Evolutionary conservation across 2,797 vertebrate species (phyloP), one percentile per base, ranked within the genome.

Genomic region (Clarias fuscus): DNA sequence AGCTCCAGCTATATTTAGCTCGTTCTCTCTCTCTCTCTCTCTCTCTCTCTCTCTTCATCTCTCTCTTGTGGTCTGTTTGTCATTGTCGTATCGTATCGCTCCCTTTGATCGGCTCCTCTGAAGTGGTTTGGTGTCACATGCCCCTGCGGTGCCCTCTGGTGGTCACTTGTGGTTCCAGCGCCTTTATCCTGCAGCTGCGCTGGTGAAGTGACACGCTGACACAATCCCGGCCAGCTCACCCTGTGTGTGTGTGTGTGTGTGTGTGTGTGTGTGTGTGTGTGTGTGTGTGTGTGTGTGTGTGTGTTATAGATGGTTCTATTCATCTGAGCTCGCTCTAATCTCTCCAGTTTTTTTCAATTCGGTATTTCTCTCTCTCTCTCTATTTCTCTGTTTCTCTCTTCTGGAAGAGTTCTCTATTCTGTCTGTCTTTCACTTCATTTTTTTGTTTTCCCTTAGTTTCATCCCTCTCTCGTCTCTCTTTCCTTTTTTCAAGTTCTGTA

Each of bases 131-230:
- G 62, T 71, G 82, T 75, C 33, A 65, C 61, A 30, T 86, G 90
- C 92, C 91, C 89, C 91, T 85, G 62, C 8, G 89, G 90, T 91
- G 92, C 93, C 93, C 91, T 93, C 87, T 85, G 88, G 92, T 93
- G 93, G 91, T n/a, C 68, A 48, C 86, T 91, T 86, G 84, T 90
- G 84, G 92, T 90, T 88, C 91, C 22, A 90, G 89, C 88, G 18
- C 82, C 84, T 87, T 83, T 77, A 43, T 82, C 64, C 58, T 79
- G 13, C 84, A 86, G 64, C 79, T 80, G 73, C 77, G 40, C 82
- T 81, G 5, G 40, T 83, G 80, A 89, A 91, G 91, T 87, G 87
- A 90, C 84, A 86, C 81, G 86, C 15, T 83, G 59, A 37, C 59
- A 87, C 88, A 75, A 48, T 75, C 84, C 89, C 79, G 81, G 84